A percentile compares a stretch with the other conserved stretches of the same genome.
Evolutionary conservation across 2,888 invertebrate species (phyloP).

Genomic region (Lasioglossum vierecki): DNA sequence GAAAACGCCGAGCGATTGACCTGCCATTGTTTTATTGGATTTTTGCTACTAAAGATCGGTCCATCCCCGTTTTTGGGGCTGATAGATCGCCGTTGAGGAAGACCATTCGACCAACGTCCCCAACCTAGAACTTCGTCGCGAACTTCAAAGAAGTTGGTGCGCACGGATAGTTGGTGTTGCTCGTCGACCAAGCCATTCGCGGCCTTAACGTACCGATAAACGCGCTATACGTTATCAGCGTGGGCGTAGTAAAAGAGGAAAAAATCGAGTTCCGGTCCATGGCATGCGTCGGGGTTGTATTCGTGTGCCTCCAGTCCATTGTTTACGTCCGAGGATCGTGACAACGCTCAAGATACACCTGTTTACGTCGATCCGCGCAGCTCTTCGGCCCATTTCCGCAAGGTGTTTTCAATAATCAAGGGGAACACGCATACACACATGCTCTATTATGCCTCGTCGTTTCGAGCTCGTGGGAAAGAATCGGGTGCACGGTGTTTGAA

Average conservation of each 20-base stretch:
- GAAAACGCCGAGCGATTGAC: constrained; percentile 9
- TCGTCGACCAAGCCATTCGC: constrained; percentile 32
- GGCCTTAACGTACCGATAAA: constrained; percentile 50
- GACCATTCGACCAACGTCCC: constrained; percentile 9
- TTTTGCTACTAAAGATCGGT: neutral
- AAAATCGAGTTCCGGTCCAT: constrained; percentile 38
- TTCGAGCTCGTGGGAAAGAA: constrained; percentile 13
- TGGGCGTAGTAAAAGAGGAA: neutral
- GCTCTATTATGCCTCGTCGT: constrained; percentile 25
- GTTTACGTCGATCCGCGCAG: constrained; percentile 1
- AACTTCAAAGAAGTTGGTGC: neutral
- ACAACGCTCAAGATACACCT: constrained; percentile 23
- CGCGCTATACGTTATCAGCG: constrained; percentile 5
- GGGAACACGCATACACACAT: neutral
- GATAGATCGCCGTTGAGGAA: neutral
- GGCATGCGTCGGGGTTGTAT: constrained; percentile 38
- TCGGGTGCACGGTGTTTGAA: constrained; percentile 12
- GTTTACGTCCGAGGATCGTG: constrained; percentile 51
- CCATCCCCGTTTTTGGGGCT: neutral
- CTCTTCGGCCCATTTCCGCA: neutral
- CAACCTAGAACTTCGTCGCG: constrained; percentile 12
- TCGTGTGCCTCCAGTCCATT: constrained; percentile 31
- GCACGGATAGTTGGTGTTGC: constrained; percentile 7
- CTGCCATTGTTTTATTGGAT: neutral
- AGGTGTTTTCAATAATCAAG: constrained; percentile 7